Conservation (phyloP, 2,888 invertebrate genomes). For the Scelioninae gen. 1 region DNA sequence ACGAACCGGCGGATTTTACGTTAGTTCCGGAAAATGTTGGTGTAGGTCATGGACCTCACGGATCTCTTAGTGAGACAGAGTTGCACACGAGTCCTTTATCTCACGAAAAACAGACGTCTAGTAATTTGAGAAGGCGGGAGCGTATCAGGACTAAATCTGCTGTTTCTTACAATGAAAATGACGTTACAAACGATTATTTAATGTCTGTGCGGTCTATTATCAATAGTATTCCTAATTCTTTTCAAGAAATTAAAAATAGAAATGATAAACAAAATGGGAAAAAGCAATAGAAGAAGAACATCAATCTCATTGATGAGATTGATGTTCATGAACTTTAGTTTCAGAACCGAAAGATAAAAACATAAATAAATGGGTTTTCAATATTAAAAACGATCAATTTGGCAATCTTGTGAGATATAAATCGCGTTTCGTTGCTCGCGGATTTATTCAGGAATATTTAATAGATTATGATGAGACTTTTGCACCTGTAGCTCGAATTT, state of each 20-base stretch:
- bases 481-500: background rate
- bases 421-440: background rate
- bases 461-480: constrained; percentile 3
- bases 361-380: background rate
- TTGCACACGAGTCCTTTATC: background rate
- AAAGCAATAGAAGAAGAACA: background rate
- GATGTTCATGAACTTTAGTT: background rate
- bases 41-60: background rate
- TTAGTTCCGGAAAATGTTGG: too few species aligned
- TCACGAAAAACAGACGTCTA: background rate
- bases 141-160: background rate
- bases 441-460: background rate
- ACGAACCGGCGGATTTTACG: too few species aligned
- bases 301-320: background rate
- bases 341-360: too few species aligned
- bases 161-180: background rate
- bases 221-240: background rate
- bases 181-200: background rate
- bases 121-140: background rate
- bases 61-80: background rate
- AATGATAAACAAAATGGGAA: background rate
- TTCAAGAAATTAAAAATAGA: background rate
- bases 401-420: background rate
- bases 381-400: background rate
- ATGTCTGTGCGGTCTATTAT: background rate